Conservation (phyloP, 2,113 vertebrate species). For the Cariama cristata region DNA sequence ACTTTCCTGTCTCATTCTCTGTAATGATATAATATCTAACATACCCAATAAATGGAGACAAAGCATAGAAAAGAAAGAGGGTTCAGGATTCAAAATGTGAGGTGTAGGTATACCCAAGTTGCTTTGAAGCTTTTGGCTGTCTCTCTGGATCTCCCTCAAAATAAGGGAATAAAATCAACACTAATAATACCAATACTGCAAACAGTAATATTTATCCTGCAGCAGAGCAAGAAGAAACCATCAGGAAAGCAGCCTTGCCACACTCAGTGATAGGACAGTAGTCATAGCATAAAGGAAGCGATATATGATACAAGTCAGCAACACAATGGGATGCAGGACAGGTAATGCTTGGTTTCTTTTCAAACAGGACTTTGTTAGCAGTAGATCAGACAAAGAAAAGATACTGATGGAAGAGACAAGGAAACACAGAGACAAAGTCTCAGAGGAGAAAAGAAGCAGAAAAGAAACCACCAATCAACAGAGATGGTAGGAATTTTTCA, state of each 20-base stretch:
- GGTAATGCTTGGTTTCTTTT: background rate
- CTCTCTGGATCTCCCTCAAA: background rate
- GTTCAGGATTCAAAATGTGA: background rate
- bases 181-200: background rate
- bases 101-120: background rate
- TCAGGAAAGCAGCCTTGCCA: background rate
- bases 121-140: background rate
- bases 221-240: background rate
- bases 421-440: background rate
- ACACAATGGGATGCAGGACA: background rate
- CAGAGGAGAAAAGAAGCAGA: background rate
- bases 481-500: background rate
- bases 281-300: background rate
- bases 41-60: background rate
- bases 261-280: background rate
- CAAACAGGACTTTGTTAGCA: background rate
- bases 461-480: background rate
- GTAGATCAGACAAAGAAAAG: background rate
- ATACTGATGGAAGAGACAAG: background rate
- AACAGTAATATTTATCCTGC: background rate
- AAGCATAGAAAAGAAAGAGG: background rate
- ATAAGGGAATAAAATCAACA: background rate
- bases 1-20: background rate
- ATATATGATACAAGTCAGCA: background rate
- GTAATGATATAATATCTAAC: background rate